A percentile compares a stretch with the other conserved stretches of the same genome.
Conservation (phyloP, 2,888 invertebrate genomes). For the Lypha dubia region DNA sequence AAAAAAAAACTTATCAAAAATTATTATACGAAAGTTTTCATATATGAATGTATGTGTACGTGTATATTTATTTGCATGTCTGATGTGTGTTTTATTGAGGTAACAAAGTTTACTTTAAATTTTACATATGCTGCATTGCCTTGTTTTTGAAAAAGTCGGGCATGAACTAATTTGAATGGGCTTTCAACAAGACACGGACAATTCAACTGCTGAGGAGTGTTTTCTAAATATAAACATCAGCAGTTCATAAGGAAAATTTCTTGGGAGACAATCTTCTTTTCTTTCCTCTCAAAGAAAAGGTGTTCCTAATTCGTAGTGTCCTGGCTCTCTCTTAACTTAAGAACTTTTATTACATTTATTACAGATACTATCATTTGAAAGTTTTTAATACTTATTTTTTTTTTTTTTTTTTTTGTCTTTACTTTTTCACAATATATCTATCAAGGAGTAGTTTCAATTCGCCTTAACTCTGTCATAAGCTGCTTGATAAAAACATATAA, state of each 20-base stretch:
- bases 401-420: background rate
- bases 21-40: background rate
- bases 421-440: background rate
- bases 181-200: background rate
- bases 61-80: background rate
- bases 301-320: background rate
- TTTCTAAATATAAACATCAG: no score
- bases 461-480: conserved; percentile 49
- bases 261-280: no score
- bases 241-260: no score
- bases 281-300: background rate
- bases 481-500: conserved; percentile 6
- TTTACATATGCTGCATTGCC: background rate
- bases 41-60: no score
- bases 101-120: conserved; percentile 45
- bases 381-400: background rate
- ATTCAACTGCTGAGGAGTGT: background rate
- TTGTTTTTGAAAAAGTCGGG: background rate
- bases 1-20: conserved; percentile 45
- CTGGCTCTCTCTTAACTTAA: background rate
- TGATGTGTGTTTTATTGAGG: conserved; percentile 6
- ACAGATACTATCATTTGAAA: background rate
- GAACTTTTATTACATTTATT: background rate
- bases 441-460: conserved; percentile 19
- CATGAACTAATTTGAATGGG: background rate